Evolutionary conservation across 2,888 invertebrate genomes (phyloP).

Genomic region (Synergus laeviventris): DNA sequence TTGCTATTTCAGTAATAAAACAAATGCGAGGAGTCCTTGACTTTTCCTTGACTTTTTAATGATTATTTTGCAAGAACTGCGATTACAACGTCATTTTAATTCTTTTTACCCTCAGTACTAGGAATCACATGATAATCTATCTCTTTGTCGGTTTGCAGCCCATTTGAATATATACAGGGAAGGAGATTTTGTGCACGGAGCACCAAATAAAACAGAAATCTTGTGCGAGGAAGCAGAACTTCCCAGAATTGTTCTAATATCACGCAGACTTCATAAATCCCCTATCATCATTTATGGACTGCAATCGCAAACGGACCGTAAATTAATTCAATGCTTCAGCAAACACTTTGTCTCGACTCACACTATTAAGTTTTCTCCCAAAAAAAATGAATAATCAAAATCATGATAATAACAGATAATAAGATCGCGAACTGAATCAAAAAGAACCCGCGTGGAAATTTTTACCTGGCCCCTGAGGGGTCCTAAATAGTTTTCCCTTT

Average conservation of each 20-base stretch:
- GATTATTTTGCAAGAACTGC: constrained; percentile 28
- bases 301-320: constrained; percentile 19
- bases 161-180: constrained; percentile 34
- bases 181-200: constrained; percentile 6
- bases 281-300: constrained; percentile 21
- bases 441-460: too few species aligned
- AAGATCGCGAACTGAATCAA: background rate
- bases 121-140: constrained; percentile 28
- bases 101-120: constrained; percentile 16
- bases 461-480: too few species aligned
- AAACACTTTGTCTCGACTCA: constrained; percentile 10
- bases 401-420: background rate
- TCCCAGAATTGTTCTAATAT: constrained; percentile 26
- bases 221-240: constrained; percentile 19
- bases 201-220: constrained; percentile 19
- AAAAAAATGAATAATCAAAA: too few species aligned
- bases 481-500: too few species aligned
- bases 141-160: constrained; percentile 22
- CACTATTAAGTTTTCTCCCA: background rate
- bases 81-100: constrained; percentile 20
- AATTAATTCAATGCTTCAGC: constrained; percentile 25
- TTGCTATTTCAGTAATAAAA: constrained; percentile 1
- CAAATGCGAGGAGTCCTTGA: background rate
- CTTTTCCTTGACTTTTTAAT: constrained; percentile 24
- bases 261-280: constrained; percentile 23